phyloP scores from a whole-genome alignment of 2,888 invertebrate species.

The Ormyrus rosae region DNA sequence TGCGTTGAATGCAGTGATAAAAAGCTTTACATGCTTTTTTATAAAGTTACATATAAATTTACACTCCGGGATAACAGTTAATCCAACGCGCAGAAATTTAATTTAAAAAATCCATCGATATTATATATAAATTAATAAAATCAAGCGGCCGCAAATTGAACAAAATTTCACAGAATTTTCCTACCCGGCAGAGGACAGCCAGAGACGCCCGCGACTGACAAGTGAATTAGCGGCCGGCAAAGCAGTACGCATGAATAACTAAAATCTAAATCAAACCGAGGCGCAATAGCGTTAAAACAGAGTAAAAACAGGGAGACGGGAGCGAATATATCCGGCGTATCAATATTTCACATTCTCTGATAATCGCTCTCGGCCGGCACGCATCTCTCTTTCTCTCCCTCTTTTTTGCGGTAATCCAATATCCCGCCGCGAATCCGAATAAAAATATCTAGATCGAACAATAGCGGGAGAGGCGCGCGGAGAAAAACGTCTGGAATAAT shows the following conservation, averaged over 20 bases:
- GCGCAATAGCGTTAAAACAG: neutral
- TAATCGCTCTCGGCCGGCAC: neutral
- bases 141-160: too few relatives aligned
- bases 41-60: too few relatives aligned
- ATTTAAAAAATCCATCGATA: too few relatives aligned
- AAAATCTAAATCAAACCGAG: neutral
- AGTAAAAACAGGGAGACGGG: neutral
- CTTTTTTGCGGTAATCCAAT: too few relatives aligned
- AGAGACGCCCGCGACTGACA: neutral
- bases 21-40: too few relatives aligned
- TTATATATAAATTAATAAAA: too few relatives aligned
- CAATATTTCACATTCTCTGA: constrained; percentile 4
- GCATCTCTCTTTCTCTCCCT: neutral
- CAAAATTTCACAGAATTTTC: too few relatives aligned
- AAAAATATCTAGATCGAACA: constrained; percentile 1
- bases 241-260: neutral
- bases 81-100: too few relatives aligned
- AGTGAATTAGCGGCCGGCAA: neutral
- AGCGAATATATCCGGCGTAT: neutral
- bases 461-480: neutral
- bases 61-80: too few relatives aligned
- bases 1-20: too few relatives aligned
- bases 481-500: constrained; percentile 12
- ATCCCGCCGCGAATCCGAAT: neutral
- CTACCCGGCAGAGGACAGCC: too few relatives aligned